phyloP scores from a whole-genome alignment of 2,113 vertebrate species.

The Hypomesus transpacificus region DNA sequence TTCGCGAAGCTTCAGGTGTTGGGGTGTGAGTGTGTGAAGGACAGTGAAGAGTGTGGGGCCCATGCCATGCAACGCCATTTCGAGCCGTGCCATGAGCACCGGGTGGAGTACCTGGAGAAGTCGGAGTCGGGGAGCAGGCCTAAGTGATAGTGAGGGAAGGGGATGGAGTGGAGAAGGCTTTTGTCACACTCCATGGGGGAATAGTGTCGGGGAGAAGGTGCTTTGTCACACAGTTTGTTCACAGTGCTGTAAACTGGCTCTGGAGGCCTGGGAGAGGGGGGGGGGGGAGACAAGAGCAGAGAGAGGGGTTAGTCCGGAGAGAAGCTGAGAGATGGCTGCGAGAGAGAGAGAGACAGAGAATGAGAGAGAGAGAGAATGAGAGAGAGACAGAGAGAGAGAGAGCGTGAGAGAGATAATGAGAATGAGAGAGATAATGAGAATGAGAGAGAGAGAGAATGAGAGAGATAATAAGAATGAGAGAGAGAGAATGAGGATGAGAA shows the following conservation, averaged over 20 bases:
- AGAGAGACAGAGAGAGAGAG: too few relatives aligned
- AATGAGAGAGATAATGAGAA: slow-evolving; percentile 7
- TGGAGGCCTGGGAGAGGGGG: slow-evolving; percentile 84
- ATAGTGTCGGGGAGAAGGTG: slow-evolving; percentile 91
- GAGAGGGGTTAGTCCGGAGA: slow-evolving; percentile 36
- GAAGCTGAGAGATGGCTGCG: too few relatives aligned
- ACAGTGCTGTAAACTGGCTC: slow-evolving; percentile 99
- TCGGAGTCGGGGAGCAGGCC: slow-evolving; percentile 93
- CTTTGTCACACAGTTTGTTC: slow-evolving; percentile 98
- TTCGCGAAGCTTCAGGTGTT: too few relatives aligned
- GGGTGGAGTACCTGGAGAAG: slow-evolving; percentile 87
- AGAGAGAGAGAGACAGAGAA: neutral
- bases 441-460: neutral
- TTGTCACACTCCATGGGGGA: slow-evolving; percentile 93
- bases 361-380: too few relatives aligned
- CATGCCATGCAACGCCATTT: slow-evolving; percentile 21
- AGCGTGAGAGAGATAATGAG: slow-evolving; percentile 16
- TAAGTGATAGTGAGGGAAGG: slow-evolving; percentile 92
- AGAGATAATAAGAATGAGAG: slow-evolving; percentile 16
- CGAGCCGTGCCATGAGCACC: slow-evolving; percentile 7
- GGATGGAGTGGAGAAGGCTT: slow-evolving; percentile 90
- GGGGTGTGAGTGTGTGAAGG: too few relatives aligned
- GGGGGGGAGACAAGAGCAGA: slow-evolving; percentile 64
- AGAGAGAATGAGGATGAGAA: neutral
- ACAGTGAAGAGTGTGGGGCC: neutral